A percentile compares a stretch with the other conserved stretches of the same genome.
phyloP scores from a whole-genome alignment of 2,113 vertebrate species.

The Melierax canorus region DNA sequence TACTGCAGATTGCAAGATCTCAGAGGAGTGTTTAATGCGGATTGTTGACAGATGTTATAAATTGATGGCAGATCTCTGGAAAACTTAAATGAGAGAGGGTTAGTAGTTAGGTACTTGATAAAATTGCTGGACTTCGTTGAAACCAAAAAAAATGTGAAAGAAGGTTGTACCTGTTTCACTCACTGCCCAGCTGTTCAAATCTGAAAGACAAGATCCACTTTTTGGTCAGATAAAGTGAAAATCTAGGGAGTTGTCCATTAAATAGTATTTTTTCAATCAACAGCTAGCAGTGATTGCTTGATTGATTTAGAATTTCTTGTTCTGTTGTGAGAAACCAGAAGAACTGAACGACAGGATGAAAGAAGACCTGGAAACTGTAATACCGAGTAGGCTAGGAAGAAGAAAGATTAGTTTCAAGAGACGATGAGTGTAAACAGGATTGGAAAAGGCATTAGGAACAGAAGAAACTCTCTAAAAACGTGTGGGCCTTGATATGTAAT shows the following conservation, averaged over 20 bases:
- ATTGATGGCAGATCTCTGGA: not conserved
- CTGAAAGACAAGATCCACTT: not conserved
- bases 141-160: not conserved
- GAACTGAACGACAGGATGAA: not conserved
- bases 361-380: not conserved
- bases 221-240: not conserved
- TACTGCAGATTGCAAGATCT: not conserved
- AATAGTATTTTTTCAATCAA: not conserved
- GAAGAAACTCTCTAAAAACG: not conserved
- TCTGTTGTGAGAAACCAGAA: not conserved
- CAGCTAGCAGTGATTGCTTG: not conserved
- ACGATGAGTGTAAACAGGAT: not conserved
- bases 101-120: not conserved
- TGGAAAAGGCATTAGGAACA: not conserved
- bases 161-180: not conserved
- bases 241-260: not conserved
- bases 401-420: not conserved
- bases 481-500: conserved; percentile 4
- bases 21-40: not conserved
- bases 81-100: not conserved
- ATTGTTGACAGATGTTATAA: not conserved
- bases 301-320: not conserved
- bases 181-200: not conserved
- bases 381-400: not conserved
- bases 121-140: not conserved